These are phyloP conservation scores for Apostichopus leukothele DNA, from an alignment of 53 echinoderm and acorn worm genomes.

Conservation along the genomic window DNA sequence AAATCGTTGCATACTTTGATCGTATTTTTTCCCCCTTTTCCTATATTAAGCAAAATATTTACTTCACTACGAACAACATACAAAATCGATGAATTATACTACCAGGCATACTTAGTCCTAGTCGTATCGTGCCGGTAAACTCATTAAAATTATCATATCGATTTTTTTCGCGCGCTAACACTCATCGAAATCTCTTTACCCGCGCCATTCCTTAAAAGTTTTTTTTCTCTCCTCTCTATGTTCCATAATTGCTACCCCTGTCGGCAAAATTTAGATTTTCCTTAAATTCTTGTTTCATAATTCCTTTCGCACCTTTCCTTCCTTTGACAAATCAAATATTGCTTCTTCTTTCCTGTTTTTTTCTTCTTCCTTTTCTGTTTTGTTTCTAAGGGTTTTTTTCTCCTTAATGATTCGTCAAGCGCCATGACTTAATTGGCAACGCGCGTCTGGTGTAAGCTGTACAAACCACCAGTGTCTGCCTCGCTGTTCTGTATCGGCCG, in stretches of 20 bases:
- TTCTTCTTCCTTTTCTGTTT: background rate
- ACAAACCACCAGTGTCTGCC: conserved; percentile 35
- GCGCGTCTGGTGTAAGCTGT: conserved; percentile 25
- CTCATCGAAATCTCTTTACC: conserved; percentile 36
- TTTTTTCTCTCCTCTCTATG: background rate
- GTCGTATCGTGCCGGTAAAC: background rate
- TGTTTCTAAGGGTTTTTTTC: background rate
- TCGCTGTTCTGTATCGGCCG: background rate
- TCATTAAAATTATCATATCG: conserved; percentile 32
- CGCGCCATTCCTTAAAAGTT: background rate
- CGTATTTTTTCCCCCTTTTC: background rate
- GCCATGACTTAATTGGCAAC: conserved; percentile 35
- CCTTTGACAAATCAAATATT: conserved; percentile 20
- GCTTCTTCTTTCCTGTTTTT: conserved; percentile 7
- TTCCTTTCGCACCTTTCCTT: background rate
- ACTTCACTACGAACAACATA: background rate
- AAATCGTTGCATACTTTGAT: background rate
- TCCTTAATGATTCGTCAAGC: conserved; percentile 12
- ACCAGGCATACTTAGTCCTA: conserved; percentile 6
- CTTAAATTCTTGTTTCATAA: conserved; percentile 29
- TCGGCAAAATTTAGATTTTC: conserved; percentile 6
- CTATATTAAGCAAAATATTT: background rate
- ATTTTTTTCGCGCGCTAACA: conserved; percentile 1
- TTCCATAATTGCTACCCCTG: conserved; percentile 28
- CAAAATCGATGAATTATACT: background rate